These are phyloP conservation scores for Saguinus imperator DNA, from an alignment of 2,113 vertebrate species.

Conservation along the genomic window DNA sequence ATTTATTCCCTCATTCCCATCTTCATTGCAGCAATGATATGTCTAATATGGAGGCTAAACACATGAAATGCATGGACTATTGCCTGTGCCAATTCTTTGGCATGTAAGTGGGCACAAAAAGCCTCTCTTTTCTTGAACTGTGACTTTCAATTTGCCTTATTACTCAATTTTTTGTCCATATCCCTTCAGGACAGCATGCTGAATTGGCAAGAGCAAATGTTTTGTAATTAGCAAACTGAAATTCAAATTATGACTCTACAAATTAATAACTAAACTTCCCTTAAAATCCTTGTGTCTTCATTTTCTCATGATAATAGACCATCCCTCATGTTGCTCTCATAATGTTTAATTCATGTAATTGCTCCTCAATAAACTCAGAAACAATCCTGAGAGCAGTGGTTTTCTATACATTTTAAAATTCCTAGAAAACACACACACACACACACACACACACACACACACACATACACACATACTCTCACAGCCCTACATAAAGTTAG, in stretches of 20 bases:
- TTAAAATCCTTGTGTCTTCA: background rate
- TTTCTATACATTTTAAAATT: background rate
- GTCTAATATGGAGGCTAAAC: background rate
- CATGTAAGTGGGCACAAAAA: background rate
- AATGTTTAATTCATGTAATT: background rate
- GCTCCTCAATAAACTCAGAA: background rate
- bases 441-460: background rate
- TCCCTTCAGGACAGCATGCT: background rate
- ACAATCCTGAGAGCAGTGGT: background rate
- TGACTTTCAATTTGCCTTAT: background rate
- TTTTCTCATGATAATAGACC: background rate
- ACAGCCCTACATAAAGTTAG: background rate
- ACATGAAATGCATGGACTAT: fast-evolving
- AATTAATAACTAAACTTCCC: background rate
- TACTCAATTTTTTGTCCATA: background rate
- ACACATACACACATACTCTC: no score
- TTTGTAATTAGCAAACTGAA: slow-evolving; percentile 22
- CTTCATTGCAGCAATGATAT: background rate
- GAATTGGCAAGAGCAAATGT: background rate
- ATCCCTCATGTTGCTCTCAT: background rate
- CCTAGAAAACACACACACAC: background rate
- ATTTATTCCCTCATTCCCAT: background rate
- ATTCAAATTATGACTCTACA: background rate
- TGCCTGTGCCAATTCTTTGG: background rate
- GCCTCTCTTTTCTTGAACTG: background rate